Conservation (phyloP, 1,140 invertebrate species). For the Diabrotica undecimpunctata region DNA sequence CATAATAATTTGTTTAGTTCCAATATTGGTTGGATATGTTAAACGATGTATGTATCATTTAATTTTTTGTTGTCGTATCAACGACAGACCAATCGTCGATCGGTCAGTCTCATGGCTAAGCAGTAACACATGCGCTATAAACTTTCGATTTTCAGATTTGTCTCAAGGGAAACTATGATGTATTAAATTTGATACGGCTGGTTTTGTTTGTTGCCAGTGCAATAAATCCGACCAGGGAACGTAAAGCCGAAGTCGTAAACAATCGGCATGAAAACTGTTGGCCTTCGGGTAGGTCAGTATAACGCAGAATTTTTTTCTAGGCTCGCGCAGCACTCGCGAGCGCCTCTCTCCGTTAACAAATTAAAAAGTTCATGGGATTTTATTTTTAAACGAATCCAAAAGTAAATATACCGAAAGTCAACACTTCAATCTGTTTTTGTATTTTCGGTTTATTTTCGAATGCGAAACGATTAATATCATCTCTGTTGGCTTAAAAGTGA, state of each 20-base stretch:
- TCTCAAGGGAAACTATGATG: neutral
- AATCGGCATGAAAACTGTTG: conserved; percentile 6
- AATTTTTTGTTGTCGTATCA: too few species aligned
- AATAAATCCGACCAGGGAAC: neutral
- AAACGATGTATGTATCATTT: too few species aligned
- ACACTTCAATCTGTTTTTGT: conserved; percentile 2
- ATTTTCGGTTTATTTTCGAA: conserved; percentile 7
- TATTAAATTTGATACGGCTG: neutral
- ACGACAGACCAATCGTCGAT: too few species aligned
- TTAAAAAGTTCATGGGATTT: neutral
- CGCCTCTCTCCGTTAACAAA: neutral
- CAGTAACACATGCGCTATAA: neutral
- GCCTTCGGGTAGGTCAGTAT: conserved; percentile 13
- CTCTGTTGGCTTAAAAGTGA: conserved; percentile 7
- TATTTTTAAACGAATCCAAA: conserved; percentile 3
- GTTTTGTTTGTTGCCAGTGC: neutral
- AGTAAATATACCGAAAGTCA: conserved; percentile 1
- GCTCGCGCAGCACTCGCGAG: neutral
- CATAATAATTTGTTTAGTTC: too few species aligned
- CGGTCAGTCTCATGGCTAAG: too few species aligned
- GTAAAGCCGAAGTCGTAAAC: conserved; percentile 10
- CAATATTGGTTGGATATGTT: too few species aligned
- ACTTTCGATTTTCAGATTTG: neutral
- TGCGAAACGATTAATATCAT: conserved; percentile 9
- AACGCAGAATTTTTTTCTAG: neutral